A percentile compares a stretch with the other conserved stretches of the same genome.
phyloP scores from a whole-genome alignment of 2,113 vertebrate species.

The Phasianus colchicus region DNA sequence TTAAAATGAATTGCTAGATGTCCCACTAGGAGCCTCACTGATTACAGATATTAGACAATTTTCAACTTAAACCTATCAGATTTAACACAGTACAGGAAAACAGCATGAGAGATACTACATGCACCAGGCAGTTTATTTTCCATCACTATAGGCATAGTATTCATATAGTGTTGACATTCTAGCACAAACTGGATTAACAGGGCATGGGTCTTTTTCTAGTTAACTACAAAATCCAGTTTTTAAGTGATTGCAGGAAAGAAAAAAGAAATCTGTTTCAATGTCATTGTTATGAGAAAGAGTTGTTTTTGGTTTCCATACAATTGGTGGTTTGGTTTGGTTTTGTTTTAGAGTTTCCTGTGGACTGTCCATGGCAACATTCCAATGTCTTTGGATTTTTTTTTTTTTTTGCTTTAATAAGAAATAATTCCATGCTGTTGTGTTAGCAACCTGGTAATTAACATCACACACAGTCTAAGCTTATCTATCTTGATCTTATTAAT shows the following conservation, averaged over 20 bases:
- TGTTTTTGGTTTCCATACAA: neutral
- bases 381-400: neutral
- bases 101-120: neutral
- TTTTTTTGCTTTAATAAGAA: neutral
- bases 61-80: constrained; percentile 27
- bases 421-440: neutral
- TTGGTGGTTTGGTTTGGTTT: neutral
- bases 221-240: neutral
- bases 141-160: neutral
- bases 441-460: constrained; percentile 31
- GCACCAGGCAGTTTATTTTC: neutral
- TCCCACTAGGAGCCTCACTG: neutral
- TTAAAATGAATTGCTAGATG: constrained; percentile 21
- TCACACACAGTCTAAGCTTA: neutral
- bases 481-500: constrained; percentile 29
- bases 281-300: neutral
- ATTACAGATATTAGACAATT: constrained; percentile 26
- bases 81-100: neutral
- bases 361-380: constrained; percentile 4
- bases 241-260: neutral
- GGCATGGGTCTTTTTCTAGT: neutral
- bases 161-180: neutral
- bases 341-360: constrained; percentile 9
- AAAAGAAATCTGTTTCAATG: neutral
- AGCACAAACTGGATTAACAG: neutral